These are phyloP conservation scores for Pionites leucogaster DNA, from an alignment of 2,113 vertebrate species.

Conservation along the genomic window DNA sequence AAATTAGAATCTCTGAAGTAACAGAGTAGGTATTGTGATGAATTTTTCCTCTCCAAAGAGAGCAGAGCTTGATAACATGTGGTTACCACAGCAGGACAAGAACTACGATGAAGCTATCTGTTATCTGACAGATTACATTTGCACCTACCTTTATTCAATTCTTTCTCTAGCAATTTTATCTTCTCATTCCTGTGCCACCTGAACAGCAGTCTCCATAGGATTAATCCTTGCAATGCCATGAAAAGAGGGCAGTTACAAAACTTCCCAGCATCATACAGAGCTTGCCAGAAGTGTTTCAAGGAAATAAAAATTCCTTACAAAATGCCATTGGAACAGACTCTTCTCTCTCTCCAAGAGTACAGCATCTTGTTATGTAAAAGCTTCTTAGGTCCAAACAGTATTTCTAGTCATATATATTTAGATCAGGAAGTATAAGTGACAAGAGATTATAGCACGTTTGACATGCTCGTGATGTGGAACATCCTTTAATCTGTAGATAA, in stretches of 20 bases:
- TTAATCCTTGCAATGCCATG: background rate
- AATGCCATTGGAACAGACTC: background rate
- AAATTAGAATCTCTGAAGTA: conserved; percentile 51
- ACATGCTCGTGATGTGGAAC: fast-evolving
- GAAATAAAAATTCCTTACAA: background rate
- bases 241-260: background rate
- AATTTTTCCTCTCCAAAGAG: background rate
- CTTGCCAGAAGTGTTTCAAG: background rate
- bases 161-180: background rate
- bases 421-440: background rate
- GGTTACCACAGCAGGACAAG: background rate
- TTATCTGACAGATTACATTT: conserved; percentile 13
- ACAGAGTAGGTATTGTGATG: background rate
- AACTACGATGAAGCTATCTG: background rate
- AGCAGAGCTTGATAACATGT: conserved; percentile 20
- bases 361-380: background rate
- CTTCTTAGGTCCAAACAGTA: background rate
- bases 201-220: background rate
- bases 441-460: background rate
- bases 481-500: no score
- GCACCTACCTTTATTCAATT: conserved; percentile 2
- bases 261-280: background rate
- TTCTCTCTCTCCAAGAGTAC: background rate
- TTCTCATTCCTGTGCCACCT: background rate
- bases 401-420: background rate